Evolutionary conservation across 2,888 invertebrate genomes (phyloP).

Genomic region (Cephus pygmeus): DNA sequence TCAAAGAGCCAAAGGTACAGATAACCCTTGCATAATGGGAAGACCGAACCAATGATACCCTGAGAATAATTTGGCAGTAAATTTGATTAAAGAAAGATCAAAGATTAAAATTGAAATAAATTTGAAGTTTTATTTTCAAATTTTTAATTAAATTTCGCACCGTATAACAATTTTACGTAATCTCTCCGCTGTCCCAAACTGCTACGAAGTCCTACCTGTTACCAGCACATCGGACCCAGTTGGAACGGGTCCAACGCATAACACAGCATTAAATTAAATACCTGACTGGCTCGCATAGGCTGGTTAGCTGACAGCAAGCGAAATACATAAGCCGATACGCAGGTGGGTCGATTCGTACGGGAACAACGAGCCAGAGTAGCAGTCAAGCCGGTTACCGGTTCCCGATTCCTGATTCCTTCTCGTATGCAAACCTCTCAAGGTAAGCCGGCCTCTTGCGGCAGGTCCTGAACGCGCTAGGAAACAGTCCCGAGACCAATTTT

Average conservation of each 20-base stretch:
- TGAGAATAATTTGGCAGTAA: neutral
- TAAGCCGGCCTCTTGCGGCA: slow-evolving; percentile 33
- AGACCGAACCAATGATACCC: neutral
- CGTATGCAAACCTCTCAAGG: slow-evolving; percentile 43
- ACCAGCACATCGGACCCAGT: neutral
- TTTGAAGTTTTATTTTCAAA: neutral
- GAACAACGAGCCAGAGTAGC: slow-evolving; percentile 25
- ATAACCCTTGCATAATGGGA: neutral
- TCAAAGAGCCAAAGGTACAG: neutral
- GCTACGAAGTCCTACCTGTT: neutral
- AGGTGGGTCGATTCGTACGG: neutral
- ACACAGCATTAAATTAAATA: neutral
- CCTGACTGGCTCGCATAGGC: neutral
- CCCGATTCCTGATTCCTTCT: slow-evolving; percentile 46
- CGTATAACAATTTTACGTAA: neutral
- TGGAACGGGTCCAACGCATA: neutral
- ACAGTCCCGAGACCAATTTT: neutral
- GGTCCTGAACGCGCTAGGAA: neutral
- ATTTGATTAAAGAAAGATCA: neutral
- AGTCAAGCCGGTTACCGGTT: slow-evolving; percentile 47
- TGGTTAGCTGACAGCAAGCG: neutral
- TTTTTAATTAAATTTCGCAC: neutral
- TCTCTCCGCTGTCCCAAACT: neutral
- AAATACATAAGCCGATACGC: neutral
- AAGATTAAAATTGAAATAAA: neutral